Base-by-base conservation (phyloP, 2,888 invertebrate genomes). In the Xylota sylvarum region DNA sequence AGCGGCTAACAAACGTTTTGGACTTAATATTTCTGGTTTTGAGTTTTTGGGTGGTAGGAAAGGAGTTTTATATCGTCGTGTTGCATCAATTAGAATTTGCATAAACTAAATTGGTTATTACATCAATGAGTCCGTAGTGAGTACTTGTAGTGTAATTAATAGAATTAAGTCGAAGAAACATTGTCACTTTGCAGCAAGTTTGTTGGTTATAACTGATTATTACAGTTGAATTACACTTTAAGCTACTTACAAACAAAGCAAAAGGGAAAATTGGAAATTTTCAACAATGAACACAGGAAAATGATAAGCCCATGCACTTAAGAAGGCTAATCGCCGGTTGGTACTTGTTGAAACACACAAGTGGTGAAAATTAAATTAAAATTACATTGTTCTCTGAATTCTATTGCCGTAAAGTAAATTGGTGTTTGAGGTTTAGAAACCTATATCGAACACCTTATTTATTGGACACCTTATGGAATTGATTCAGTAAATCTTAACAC, bases 41-140 rank as follows among this genome's bases (percentile, higher is more conserved):
- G 4, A 10, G 35, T 55, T 69, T 69, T 69, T 17, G 17, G 55
- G 10, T 30, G 17, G 37, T 10, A 37, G 7, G 10, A 40, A 30
- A 17, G 52, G 27, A 69, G 23, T 14, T 37, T 56, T 19, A 9
- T 17, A n/a, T 58, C 19, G 19, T 58, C 9, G 52, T 58, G 40
- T 60, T 23, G 17, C 27, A n/a, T 5, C 32, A 19, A 35, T 65
- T 46, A 43, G 55, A 55, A 74, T 74, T 72, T 70, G n/a, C 70
- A 70, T 46, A 46, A 70, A 48, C 2, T 9, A 19, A 46, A 55
- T 19, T 5, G 14, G 23, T 17, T 46, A 46, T 46, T 43, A 43
- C 30, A 62, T 62, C 14, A 30, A 5, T 7, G 10, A 30, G 52
- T 35, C 1, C 14, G 14, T 5, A 10, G 17, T 12, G 35, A 37